phyloP scores from a whole-genome alignment of 2,797 vertebrate genomes.

The Poecile montanus region DNA sequence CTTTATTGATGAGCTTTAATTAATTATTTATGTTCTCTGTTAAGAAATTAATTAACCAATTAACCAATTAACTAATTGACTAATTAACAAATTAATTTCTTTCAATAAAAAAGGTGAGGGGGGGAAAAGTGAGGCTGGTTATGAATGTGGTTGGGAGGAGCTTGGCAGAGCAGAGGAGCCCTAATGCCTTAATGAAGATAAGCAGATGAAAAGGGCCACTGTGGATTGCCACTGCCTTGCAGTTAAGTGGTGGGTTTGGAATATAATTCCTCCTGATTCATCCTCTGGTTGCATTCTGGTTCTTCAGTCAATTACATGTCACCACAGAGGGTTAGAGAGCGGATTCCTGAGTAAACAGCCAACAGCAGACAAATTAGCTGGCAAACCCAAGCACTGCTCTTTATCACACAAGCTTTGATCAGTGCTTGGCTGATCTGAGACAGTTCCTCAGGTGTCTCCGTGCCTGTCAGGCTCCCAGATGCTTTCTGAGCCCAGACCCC shows the following conservation, averaged over 20 bases:
- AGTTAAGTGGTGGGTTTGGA: constrained; percentile 59
- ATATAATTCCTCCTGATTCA: constrained; percentile 56
- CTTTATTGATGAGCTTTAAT: not conserved
- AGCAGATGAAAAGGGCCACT: constrained; percentile 55
- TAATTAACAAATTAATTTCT: not conserved
- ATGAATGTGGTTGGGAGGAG: not conserved
- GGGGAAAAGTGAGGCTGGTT: too few relatives aligned
- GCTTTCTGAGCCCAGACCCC: not conserved
- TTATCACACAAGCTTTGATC: not conserved
- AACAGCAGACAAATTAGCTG: constrained; percentile 12
- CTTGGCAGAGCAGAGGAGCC: constrained; percentile 21
- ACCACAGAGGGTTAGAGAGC: constrained; percentile 29
- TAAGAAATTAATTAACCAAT: not conserved
- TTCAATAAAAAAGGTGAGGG: not conserved
- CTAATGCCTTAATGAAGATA: constrained; percentile 67
- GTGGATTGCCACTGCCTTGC: constrained; percentile 32
- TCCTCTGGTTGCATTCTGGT: constrained; percentile 58
- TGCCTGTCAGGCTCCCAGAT: not conserved
- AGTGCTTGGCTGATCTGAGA: not conserved
- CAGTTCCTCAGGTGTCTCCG: accelerated
- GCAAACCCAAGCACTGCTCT: not conserved
- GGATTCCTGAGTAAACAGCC: constrained; percentile 41
- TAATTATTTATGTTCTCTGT: not conserved
- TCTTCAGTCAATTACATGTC: constrained; percentile 57
- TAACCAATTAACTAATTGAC: too few relatives aligned